phyloP scores from a whole-genome alignment of 2,888 invertebrate species.

The Griposia aprilina region DNA sequence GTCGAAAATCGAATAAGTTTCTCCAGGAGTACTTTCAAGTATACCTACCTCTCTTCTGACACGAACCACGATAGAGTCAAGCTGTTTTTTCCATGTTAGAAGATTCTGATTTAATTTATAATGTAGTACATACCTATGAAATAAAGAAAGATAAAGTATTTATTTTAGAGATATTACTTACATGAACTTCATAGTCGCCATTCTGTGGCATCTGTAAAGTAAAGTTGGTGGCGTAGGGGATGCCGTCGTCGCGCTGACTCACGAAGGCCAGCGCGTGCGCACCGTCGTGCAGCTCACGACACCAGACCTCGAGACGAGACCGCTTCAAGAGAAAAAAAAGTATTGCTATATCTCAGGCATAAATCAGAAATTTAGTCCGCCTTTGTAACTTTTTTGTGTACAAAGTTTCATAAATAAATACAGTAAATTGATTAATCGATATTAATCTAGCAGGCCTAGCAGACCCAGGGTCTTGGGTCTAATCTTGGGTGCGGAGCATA shows the following conservation, averaged over 20 bases:
- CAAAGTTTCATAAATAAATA: background rate
- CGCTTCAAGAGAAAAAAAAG: slow-evolving; percentile 60
- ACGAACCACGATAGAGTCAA: too few relatives aligned
- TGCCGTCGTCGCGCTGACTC: slow-evolving; percentile 82
- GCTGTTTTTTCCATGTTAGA: too few relatives aligned
- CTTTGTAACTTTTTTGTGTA: too few relatives aligned
- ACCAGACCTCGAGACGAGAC: slow-evolving; percentile 89
- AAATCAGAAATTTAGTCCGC: too few relatives aligned
- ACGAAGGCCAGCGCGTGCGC: slow-evolving; percentile 91
- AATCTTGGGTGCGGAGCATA: background rate
- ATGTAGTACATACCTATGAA: too few relatives aligned
- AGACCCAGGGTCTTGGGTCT: background rate
- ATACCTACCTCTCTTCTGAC: too few relatives aligned
- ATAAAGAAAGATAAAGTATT: too few relatives aligned
- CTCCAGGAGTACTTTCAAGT: too few relatives aligned
- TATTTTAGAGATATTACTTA: slow-evolving; percentile 60
- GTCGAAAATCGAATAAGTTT: too few relatives aligned
- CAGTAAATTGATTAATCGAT: background rate
- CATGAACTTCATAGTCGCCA: slow-evolving; percentile 76
- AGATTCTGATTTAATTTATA: too few relatives aligned
- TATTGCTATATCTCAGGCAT: background rate
- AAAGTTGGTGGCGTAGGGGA: slow-evolving; percentile 75
- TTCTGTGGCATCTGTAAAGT: slow-evolving; percentile 73
- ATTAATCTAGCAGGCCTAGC: background rate
- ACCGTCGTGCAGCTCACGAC: slow-evolving; percentile 85